Evolutionary conservation across 2,888 invertebrate species (phyloP), one percentile per base, ranked within the genome.

Genomic region (Willowsia nigromaculata): DNA sequence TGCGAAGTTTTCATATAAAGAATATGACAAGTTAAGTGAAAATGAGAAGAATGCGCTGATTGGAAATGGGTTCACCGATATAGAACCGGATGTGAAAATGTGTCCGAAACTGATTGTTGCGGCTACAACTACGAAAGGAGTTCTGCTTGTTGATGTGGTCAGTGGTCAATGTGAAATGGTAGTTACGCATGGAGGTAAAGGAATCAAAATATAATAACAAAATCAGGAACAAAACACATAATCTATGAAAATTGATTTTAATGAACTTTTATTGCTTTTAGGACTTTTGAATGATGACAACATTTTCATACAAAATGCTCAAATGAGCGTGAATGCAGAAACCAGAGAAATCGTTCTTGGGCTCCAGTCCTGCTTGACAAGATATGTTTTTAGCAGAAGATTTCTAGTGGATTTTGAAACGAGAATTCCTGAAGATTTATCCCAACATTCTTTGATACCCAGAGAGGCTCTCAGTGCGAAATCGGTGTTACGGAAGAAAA

Each of bases 401-500:
- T 86, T 89, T 86, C 4, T 13, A 3, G 86, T 89, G 5, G 50
- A 33, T 7, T 65, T 68, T 65, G 37, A 84, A 1, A 11, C 33
- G 33, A 11, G n/a, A 5, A 3, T 15, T 0, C n/a, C 25, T 13
- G 6, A 22, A 15, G 62, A 83, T 22, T 40, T 18, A 33, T 25
- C 59, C 15, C n/a, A 71, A 13, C 11, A 27, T n/a, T 90, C 90
- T 0, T 30, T 90, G 9, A 90, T 90, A 59, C 84, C 90, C 15
- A 65, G 91, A 11, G 91, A 90, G 62, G 25, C 78, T 2, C 62
- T 91, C 1, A 68, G 71, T 25, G 6, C 85, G 18, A 92, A 88
- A 85, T 92, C 92, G 0, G 91, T 92, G 5, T 65, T 92, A 15
- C 76, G 92, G 13, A 92, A 92, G 76, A 90, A 87, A 65, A 82